Evolutionary conservation across 2,797 vertebrate genomes (phyloP).

Genomic region (Xenops minutus): DNA sequence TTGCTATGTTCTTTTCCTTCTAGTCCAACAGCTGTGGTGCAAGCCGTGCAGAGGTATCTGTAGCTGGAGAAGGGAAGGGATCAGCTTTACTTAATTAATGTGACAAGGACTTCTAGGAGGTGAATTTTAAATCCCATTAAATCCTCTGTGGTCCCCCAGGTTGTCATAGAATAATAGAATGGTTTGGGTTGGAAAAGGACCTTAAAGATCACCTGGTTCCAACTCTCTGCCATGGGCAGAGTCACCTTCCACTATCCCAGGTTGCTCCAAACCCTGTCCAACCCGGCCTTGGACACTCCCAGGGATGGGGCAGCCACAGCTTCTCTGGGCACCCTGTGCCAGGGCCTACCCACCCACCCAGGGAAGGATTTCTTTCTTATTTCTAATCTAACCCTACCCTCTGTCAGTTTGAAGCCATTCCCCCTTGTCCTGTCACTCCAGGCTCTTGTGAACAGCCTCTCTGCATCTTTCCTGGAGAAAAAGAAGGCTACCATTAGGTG

Average conservation of each 20-base stretch:
- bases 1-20: neutral
- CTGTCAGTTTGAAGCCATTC: neutral
- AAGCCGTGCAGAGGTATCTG: fast-evolving
- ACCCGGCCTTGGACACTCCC: fast-evolving
- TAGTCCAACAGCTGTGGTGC: neutral
- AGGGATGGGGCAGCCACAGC: neutral
- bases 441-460: neutral
- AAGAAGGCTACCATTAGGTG: neutral
- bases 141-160: fast-evolving
- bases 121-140: fast-evolving
- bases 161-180: neutral
- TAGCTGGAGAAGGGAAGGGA: fast-evolving
- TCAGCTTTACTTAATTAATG: neutral
- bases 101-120: neutral
- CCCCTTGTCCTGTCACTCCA: neutral
- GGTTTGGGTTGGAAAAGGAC: neutral
- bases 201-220: neutral
- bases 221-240: neutral
- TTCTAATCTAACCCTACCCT: neutral
- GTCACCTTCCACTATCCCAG: neutral
- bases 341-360: neutral
- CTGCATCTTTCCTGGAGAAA: neutral
- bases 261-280: fast-evolving
- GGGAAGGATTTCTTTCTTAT: neutral
- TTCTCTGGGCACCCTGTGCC: neutral